These are phyloP conservation scores for Laspeyria flexula DNA, from an alignment of 2,888 invertebrate genomes.

Conservation along the genomic window DNA sequence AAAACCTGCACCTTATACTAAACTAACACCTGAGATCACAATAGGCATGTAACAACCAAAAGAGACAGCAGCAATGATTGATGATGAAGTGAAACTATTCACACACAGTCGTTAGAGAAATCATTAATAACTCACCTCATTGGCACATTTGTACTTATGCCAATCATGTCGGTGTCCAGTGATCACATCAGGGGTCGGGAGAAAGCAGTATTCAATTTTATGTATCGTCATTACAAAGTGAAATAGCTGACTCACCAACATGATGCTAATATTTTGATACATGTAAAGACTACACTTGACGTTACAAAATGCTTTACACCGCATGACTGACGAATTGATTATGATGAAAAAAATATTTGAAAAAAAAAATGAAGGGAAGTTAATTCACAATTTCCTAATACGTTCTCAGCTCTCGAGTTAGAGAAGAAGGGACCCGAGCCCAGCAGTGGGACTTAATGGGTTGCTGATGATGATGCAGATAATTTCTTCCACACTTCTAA, in stretches of 20 bases:
- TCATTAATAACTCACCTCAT: constrained; percentile 58
- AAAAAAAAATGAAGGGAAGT: no score
- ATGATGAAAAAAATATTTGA: no score
- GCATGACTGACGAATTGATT: no score
- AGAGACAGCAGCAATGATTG: constrained; percentile 48
- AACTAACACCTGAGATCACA: constrained; percentile 12
- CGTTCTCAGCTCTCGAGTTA: no score
- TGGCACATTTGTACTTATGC: constrained; percentile 49
- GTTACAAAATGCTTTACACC: no score
- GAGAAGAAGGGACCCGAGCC: no score
- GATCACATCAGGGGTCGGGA: constrained; percentile 49
- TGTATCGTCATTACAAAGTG: constrained; percentile 34
- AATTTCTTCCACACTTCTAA: no score
- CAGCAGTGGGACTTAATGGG: no score
- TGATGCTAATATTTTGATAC: neutral
- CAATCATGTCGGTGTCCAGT: constrained; percentile 52
- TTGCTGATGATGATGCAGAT: no score
- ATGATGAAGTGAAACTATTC: constrained; percentile 48
- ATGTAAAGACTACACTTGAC: no score
- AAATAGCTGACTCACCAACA: constrained; percentile 21
- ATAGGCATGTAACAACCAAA: constrained; percentile 28
- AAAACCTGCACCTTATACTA: no score
- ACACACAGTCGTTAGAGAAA: constrained; percentile 50
- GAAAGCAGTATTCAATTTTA: constrained; percentile 55
- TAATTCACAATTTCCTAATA: no score